A percentile compares a stretch with the other conserved stretches of the same genome.
Conservation (phyloP, 1,140 invertebrate genomes). For the Eupeodes corollae region DNA sequence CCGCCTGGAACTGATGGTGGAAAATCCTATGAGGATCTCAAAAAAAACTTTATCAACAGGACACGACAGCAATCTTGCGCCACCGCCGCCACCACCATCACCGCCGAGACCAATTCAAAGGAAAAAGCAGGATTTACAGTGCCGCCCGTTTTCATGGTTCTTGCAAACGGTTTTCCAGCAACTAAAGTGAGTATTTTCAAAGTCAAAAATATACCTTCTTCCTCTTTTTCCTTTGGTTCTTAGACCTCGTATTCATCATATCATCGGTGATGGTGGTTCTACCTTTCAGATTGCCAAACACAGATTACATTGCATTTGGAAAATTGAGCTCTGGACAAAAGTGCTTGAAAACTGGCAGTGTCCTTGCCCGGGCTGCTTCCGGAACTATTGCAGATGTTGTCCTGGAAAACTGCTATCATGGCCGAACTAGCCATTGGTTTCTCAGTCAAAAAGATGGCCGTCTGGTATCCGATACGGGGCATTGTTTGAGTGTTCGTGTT, state of each 20-base stretch:
- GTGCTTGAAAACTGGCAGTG: conserved; percentile 14
- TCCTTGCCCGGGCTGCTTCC: neutral
- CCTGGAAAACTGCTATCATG: conserved; percentile 16
- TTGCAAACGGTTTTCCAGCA: conserved; percentile 64
- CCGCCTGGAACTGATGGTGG: conserved; percentile 15
- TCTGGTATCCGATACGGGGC: conserved; percentile 2
- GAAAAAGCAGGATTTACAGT: conserved; percentile 64
- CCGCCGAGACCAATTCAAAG: conserved; percentile 18
- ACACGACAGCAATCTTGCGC: too few species aligned
- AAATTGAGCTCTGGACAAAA: conserved; percentile 14
- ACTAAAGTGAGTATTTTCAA: conserved; percentile 22
- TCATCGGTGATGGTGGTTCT: neutral
- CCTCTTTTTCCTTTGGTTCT: neutral
- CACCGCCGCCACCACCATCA: conserved; percentile 9
- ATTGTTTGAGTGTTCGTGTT: conserved; percentile 2
- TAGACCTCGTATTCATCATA: neutral
- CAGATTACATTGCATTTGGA: conserved; percentile 18
- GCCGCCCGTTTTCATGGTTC: conserved; percentile 89
- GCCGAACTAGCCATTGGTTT: conserved; percentile 20
- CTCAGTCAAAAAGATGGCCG: conserved; percentile 8
- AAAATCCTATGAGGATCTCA: neutral
- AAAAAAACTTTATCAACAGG: too few species aligned
- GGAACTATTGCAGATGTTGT: conserved; percentile 1
- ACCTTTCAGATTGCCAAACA: conserved; percentile 13
- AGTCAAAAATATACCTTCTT: neutral